Evolutionary conservation across 2,113 vertebrate species (phyloP), one percentile per base, ranked within the genome.

Genomic region (Meleagris gallopavo): DNA sequence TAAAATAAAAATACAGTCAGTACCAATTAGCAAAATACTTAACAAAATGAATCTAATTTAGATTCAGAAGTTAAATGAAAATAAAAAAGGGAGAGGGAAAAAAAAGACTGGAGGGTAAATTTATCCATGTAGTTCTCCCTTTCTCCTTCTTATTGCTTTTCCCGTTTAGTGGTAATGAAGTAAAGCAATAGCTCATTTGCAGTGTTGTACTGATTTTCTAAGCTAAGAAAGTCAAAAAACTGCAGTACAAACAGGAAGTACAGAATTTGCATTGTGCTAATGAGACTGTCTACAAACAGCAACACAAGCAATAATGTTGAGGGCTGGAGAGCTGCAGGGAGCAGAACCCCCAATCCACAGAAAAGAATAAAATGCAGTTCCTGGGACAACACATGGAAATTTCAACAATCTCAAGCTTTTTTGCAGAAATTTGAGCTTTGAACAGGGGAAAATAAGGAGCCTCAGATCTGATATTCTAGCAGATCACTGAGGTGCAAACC

Each of bases 401-500:
- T 41, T 13, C 87, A 54, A 40, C 12, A 11, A 11, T 6, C 13
- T 24, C 9, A 38, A 78, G 46, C 22, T 48, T 87, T 82, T 43
- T 38, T 79, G 40, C 30, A 62, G 64, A 57, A 69, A n/a, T 10
- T 5, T 48, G 8, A 4, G 3, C 19, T 40, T 62, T 91, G 24
- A 48, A 30, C 22, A 8, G 32, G 15, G 13, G 29, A 60, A 19
- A 45, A 48, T 10, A 0, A 0, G 45, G 43, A 79, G 32, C 13
- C 50, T 43, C 29, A 52, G 46, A 27, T 34, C 34, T 27, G 16
- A n/a, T 41, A 24, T 45, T 38, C 41, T 29, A 1, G 4, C 15
- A 22, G 32, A 9, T 20, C 25, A 4, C 52, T 5, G 48, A 46
- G 36, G 21, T 57, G 38, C 0, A 0, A 20, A 29, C 9, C 13